phyloP scores from a whole-genome alignment of 2,888 invertebrate species.

The Biston stratarius region DNA sequence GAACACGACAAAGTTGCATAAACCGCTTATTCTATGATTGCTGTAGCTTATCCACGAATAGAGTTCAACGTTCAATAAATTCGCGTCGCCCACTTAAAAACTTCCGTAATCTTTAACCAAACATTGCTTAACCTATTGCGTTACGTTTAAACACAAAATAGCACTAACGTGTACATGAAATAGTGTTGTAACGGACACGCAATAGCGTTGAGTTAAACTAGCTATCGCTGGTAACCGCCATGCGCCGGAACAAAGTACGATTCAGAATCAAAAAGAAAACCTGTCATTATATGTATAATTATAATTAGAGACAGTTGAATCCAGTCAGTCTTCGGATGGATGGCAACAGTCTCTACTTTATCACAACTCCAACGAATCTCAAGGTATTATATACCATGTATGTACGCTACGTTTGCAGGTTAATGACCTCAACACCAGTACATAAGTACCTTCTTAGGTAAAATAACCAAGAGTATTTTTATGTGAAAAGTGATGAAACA shows the following conservation, averaged over 20 bases:
- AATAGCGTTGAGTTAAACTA: slow-evolving; percentile 41
- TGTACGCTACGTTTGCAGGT: no score
- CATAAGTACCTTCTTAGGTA: no score
- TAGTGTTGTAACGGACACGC: slow-evolving; percentile 40
- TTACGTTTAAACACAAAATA: slow-evolving; percentile 38
- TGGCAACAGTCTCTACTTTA: no score
- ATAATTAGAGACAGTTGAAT: no score
- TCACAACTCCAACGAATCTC: no score
- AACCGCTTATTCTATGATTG: not conserved
- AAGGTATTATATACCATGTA: no score
- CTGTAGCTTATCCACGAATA: slow-evolving; percentile 14
- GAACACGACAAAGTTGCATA: slow-evolving; percentile 20
- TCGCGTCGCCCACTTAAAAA: slow-evolving; percentile 32
- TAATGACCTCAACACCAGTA: no score
- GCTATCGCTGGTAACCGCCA: slow-evolving; percentile 19
- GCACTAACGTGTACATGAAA: slow-evolving; percentile 35
- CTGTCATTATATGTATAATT: not conserved
- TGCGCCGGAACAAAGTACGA: not conserved
- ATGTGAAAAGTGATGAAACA: no score
- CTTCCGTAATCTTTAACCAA: slow-evolving; percentile 44
- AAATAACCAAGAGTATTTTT: no score
- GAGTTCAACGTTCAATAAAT: slow-evolving; percentile 29
- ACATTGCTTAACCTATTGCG: slow-evolving; percentile 44
- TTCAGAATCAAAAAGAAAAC: not conserved
- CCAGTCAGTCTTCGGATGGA: no score